phyloP scores from a whole-genome alignment of 2,797 vertebrate species.

The Octomys mimax region DNA sequence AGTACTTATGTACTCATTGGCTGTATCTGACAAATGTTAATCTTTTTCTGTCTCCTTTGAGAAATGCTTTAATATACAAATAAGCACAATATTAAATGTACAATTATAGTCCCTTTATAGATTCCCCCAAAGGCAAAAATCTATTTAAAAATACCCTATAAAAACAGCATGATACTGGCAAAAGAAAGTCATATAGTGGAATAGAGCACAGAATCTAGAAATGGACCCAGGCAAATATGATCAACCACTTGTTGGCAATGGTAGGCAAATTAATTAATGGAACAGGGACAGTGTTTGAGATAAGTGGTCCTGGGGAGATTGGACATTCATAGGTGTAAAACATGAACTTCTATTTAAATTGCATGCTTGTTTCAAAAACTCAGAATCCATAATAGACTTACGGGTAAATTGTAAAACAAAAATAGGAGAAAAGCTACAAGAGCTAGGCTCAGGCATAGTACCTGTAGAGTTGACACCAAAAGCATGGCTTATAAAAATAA shows the following conservation, averaged over 20 bases:
- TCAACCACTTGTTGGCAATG: not conserved
- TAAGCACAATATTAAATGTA: not conserved
- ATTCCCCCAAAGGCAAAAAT: not conserved
- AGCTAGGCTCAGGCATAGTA: not conserved
- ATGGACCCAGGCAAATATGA: not conserved
- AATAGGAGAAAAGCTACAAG: not conserved
- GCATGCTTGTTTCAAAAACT: not conserved
- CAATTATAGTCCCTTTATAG: not conserved
- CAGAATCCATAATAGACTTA: too few relatives aligned
- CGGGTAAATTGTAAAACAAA: not conserved
- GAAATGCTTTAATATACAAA: not conserved
- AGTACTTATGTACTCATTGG: not conserved
- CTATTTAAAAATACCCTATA: not conserved
- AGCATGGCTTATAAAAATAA: not conserved
- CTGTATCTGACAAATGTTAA: not conserved
- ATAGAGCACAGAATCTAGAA: not conserved
- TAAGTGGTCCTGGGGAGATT: not conserved
- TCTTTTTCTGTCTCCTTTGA: not conserved
- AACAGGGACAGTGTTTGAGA: not conserved
- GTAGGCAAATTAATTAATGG: not conserved
- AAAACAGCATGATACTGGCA: not conserved
- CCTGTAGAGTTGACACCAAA: not conserved
- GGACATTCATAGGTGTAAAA: not conserved
- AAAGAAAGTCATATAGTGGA: not conserved
- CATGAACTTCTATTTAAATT: not conserved